Evolutionary conservation across 2,888 invertebrate genomes (phyloP), one percentile per base, ranked within the genome.

Genomic region (Ischnura elegans): DNA sequence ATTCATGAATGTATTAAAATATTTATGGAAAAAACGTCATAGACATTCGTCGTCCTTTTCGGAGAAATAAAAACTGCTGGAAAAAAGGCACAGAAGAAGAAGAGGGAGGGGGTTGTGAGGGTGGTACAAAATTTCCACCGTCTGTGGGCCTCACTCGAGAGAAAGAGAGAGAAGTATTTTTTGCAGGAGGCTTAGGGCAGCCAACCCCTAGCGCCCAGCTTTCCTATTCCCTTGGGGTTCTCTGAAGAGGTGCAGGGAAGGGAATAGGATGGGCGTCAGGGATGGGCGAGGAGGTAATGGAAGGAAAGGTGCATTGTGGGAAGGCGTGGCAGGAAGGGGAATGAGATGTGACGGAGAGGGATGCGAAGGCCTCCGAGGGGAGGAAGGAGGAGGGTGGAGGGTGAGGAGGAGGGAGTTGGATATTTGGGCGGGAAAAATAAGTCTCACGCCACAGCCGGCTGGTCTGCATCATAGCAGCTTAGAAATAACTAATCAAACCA

Each of bases 91-190:
- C n/a, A n/a, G n/a, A n/a, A n/a, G n/a, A n/a, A n/a, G n/a, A n/a
- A n/a, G 66, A 29, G 2, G 66, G 29, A 1, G 66, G 36, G 76
- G 76, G n/a, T n/a, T 3, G 76, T 10, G 76, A 36, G 76, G 76
- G 61, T 47, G 47, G 47, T 47, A 16, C 8, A 16, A 47, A 61
- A 61, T 61, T 61, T 61, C 61, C 61, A 25, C 21, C 61, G 25
- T 61, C 25, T 6, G 25, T 61, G 19, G 21, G 61, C 61, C 76
- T 76, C 76, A 76, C 76, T 76, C 76, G 76, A 76, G 76, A 76
- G 76, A 76, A 76, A 76, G 61, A 76, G 29, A 76, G 36, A 76
- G 76, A 76, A 76, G 76, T 76, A 76, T 76, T 76, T 76, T 76
- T 76, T 76, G 76, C 36, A 76, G 36, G 36, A 36, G 16, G 36